Conservation (phyloP, 2,888 invertebrate genomes). For the Julus scanicus region DNA sequence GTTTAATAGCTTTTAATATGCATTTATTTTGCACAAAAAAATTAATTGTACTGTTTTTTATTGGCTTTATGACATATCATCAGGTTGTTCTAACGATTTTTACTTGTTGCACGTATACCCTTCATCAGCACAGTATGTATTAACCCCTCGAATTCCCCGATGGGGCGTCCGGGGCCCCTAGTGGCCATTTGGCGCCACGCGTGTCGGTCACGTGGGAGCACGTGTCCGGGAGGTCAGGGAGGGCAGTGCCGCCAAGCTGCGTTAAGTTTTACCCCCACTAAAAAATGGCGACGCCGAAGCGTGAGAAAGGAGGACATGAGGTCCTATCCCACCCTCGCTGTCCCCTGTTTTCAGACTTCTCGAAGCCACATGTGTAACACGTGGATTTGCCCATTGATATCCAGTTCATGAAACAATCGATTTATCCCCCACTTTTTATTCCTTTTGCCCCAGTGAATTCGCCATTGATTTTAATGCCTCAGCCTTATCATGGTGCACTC, state of each 20-base stretch:
- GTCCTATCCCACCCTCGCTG: neutral
- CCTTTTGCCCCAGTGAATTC: conserved; percentile 9
- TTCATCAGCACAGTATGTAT: neutral
- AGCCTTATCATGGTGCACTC: conserved; percentile 8
- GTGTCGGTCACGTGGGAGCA: neutral
- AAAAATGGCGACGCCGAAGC: neutral
- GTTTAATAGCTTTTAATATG: too few relatives aligned
- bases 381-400: conserved; percentile 19
- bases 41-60: neutral
- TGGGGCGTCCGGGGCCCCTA: neutral
- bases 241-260: neutral
- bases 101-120: neutral
- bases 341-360: neutral
- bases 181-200: neutral
- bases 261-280: neutral
- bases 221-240: neutral
- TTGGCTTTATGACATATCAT: neutral
- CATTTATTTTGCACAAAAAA: too few relatives aligned
- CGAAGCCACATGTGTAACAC: neutral
- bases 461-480: neutral
- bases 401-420: neutral
- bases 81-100: conserved; percentile 8
- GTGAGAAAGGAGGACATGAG: conserved; percentile 4
- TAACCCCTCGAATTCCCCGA: neutral
- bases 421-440: conserved; percentile 6